Evolutionary conservation across 2,797 vertebrate genomes (phyloP).

Genomic region (Phataginus tricuspis): DNA sequence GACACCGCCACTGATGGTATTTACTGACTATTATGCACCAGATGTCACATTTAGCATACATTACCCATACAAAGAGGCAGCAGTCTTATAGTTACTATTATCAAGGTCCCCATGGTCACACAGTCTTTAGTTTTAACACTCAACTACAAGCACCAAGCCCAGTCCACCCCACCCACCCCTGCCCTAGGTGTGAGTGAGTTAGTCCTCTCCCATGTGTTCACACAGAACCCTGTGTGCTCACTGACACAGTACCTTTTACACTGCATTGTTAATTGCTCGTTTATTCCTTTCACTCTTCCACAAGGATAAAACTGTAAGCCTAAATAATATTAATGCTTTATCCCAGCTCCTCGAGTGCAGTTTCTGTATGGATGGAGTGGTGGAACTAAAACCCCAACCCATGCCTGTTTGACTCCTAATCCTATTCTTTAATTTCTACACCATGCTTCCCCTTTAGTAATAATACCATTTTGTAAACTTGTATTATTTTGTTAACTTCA

Average conservation of each 20-base stretch:
- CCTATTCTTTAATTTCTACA: background rate
- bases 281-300: background rate
- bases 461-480: background rate
- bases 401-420: background rate
- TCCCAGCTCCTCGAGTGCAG: background rate
- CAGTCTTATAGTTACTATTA: background rate
- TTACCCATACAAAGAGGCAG: background rate
- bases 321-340: background rate
- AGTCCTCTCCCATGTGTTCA: background rate
- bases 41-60: background rate
- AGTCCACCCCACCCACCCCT: background rate
- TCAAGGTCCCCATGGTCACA: background rate
- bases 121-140: background rate
- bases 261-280: background rate
- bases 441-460: background rate
- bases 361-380: background rate
- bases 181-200: background rate
- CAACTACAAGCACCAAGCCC: background rate
- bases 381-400: background rate
- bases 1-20: background rate
- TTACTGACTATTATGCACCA: background rate
- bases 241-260: background rate
- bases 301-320: background rate
- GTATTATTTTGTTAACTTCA: conserved; percentile 22
- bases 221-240: background rate